A percentile compares a stretch with the other conserved stretches of the same genome.
Evolutionary conservation across 2,888 invertebrate genomes (phyloP).

Genomic region (Apotomis capreana): DNA sequence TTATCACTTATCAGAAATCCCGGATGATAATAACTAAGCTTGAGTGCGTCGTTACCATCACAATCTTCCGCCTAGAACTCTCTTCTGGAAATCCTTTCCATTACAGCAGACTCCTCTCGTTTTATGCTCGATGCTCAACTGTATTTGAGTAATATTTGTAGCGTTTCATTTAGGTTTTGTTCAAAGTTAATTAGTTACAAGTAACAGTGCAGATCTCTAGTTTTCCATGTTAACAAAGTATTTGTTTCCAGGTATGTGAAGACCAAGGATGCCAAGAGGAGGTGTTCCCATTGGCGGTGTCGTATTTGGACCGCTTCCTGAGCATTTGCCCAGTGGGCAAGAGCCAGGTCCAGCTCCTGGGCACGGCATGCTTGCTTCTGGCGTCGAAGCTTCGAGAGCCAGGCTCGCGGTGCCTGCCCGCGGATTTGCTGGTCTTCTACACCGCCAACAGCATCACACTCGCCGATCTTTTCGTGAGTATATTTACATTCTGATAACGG

Average conservation of each 20-base stretch:
- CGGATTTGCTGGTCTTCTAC: constrained; percentile 93
- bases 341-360: constrained; percentile 95
- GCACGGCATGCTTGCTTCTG: constrained; percentile 95
- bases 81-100: neutral
- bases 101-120: neutral
- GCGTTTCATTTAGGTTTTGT: neutral
- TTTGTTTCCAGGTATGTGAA: constrained; percentile 92
- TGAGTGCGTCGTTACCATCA: constrained; percentile 47
- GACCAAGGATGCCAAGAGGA: constrained; percentile 96
- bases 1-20: constrained; percentile 82
- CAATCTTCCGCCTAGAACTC: constrained; percentile 1
- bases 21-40: constrained; percentile 69
- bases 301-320: constrained; percentile 96
- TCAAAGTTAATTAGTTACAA: too few relatives aligned
- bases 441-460: constrained; percentile 96
- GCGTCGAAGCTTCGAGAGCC: constrained; percentile 97
- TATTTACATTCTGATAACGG: constrained; percentile 20
- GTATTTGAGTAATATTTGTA: too few relatives aligned
- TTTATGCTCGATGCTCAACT: too few relatives aligned
- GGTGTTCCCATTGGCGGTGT: constrained; percentile 96
- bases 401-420: constrained; percentile 87
- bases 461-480: constrained; percentile 94
- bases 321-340: constrained; percentile 92
- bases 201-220: too few relatives aligned
- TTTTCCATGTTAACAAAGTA: constrained; percentile 20